Evolutionary conservation across 2,797 vertebrate species (phyloP), one percentile per base, ranked within the genome.

Genomic region (Columba guinea): DNA sequence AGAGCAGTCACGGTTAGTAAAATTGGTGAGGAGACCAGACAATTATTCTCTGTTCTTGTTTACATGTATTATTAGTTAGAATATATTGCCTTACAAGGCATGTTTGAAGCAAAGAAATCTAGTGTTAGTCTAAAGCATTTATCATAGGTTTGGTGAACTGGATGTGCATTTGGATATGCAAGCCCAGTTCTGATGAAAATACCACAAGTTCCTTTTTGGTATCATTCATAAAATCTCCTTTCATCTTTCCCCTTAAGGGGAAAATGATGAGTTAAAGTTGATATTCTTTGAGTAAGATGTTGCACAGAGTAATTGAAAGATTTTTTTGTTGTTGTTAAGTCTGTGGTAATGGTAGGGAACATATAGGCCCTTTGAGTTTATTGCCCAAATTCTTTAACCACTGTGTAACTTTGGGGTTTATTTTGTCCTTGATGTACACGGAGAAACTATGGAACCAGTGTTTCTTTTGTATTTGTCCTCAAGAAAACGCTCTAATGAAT

Each of bases 21-120:
- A 44, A 88, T 64, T 84, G 86, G 34, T 59, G 59, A 79, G 77
- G 90, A 86, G 84, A 73, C 13, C 63, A 76, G 74, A 35, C 63
- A 85, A 6, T 83, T 89, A 37, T 73, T 87, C 70, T 87, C 30
- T 79, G 52, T 82, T 81, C 69, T 68, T 94, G 35, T 93, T 92
- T 94, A 67, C 32, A 15, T 68, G 5, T 65, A 68, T 71, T 90
- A 65, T 75, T 56, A 64, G 79, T 84, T 60, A 86, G 39, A 73
- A 35, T 49, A 35, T 83, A n/a, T 83, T 94, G 63, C 89, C 73
- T 91, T 94, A 75, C 56, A 70, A 89, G 76, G 75, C 58, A 6
- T 53, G 65, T 26, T 90, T 82, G 67, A 70, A 86, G 67, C 70
- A 74, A 49, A 73, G 53, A 92, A 59, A 69, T 63, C 21, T 44